Percentiles rank a stretch among this genome's conserved stretches.
phyloP scores from a whole-genome alignment of 2,888 invertebrate genomes.

The Dermolepida albohirtum region DNA sequence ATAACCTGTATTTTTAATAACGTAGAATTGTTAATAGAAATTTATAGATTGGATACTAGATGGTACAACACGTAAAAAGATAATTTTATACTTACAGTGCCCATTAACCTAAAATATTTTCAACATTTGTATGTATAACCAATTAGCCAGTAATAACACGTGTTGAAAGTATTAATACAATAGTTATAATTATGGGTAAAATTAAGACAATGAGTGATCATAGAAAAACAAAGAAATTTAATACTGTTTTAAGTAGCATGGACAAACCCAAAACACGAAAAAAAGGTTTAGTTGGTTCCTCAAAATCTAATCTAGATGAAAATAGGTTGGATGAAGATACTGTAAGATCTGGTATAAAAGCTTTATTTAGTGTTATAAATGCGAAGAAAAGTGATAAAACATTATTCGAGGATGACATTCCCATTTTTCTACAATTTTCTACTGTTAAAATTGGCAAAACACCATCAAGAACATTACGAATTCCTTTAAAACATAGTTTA shows the following conservation, averaged over 20 bases:
- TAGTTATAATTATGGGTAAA: conserved; percentile 40
- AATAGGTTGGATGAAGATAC: conserved; percentile 51
- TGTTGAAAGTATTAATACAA: too few relatives aligned
- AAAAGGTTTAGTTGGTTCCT: conserved; percentile 16
- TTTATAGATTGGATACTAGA: too few relatives aligned
- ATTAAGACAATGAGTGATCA: conserved; percentile 20
- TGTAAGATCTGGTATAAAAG: conserved; percentile 44
- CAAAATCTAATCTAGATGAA: too few relatives aligned
- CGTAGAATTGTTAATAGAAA: too few relatives aligned
- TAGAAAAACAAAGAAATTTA: conserved; percentile 17
- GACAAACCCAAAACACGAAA: conserved; percentile 18
- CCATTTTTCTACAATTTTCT: conserved; percentile 71
- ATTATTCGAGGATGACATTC: conserved; percentile 70
- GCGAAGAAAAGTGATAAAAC: conserved; percentile 58
- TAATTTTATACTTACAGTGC: too few relatives aligned
- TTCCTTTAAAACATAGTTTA: conserved; percentile 73
- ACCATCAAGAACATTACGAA: conserved; percentile 70
- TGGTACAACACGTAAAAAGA: too few relatives aligned
- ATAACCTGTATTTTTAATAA: too few relatives aligned
- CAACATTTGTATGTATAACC: too few relatives aligned
- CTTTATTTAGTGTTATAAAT: conserved; percentile 59
- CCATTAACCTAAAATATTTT: too few relatives aligned
- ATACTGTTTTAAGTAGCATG: conserved; percentile 5
- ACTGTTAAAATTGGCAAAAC: conserved; percentile 75
- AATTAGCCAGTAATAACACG: too few relatives aligned